Percentiles rank a stretch among this genome's conserved stretches.
Conservation (phyloP, 2,113 vertebrate genomes). For the Podarcis muralis region DNA sequence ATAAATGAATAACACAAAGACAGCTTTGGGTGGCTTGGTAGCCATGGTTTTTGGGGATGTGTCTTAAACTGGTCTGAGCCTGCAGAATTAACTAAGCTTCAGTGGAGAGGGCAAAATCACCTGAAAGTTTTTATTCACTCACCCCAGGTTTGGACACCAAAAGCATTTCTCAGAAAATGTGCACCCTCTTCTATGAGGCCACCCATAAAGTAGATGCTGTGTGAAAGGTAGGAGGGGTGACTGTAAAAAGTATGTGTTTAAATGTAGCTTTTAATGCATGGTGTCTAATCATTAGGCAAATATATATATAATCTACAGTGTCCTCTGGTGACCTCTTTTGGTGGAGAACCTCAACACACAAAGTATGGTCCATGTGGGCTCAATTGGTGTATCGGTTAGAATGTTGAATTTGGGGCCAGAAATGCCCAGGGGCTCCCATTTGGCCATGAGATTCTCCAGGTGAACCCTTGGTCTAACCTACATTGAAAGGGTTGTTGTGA, state of each 20-base stretch:
- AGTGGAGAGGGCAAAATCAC: not conserved
- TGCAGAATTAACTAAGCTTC: not conserved
- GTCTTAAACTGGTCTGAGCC: not conserved
- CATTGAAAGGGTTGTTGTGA: not conserved
- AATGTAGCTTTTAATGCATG: not conserved
- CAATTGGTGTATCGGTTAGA: not conserved
- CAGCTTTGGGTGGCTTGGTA: not conserved
- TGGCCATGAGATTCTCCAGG: not conserved
- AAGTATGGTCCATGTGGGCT: not conserved
- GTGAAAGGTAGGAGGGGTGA: fast-evolving
- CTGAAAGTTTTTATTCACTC: not conserved
- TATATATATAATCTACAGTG: too few species aligned
- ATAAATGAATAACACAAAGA: too few species aligned
- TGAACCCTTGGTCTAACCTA: not conserved
- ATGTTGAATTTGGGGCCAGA: not conserved
- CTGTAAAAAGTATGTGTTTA: not conserved
- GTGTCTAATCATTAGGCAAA: fast-evolving
- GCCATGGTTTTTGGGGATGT: not conserved
- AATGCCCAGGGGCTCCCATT: not conserved
- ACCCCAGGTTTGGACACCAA: not conserved
- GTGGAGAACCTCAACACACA: not conserved
- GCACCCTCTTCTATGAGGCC: too few species aligned
- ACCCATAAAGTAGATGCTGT: not conserved
- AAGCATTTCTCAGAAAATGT: not conserved
- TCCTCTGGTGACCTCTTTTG: not conserved